phyloP scores from a whole-genome alignment of 2,113 vertebrate genomes.

The Halcyon senegalensis region DNA sequence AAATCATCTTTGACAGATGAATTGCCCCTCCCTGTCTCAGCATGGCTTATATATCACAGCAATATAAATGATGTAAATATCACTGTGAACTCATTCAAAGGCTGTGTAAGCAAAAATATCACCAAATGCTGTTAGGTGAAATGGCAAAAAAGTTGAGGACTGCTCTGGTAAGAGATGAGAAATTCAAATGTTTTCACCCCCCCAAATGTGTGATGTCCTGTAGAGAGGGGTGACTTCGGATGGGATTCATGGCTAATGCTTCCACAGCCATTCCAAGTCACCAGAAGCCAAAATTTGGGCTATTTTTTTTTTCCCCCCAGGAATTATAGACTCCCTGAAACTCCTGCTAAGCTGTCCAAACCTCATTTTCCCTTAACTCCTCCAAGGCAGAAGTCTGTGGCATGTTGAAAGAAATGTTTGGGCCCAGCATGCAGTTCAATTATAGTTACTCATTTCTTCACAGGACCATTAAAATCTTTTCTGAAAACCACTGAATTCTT shows the following conservation, averaged over 20 bases:
- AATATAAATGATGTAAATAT: neutral
- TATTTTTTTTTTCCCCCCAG: neutral
- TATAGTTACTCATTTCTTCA: neutral
- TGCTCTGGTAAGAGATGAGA: neutral
- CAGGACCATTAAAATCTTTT: neutral
- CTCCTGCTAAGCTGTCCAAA: neutral
- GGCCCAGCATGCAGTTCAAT: neutral
- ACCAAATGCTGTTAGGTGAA: neutral
- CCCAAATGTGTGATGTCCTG: rapidly evolving
- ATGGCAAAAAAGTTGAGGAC: neutral
- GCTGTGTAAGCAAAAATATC: neutral
- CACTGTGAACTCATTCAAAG: neutral
- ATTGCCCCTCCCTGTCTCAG: neutral
- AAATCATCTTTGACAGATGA: neutral
- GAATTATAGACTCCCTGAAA: neutral
- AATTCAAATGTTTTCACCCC: neutral
- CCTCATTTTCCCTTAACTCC: neutral
- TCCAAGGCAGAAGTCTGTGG: neutral
- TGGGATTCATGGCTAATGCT: neutral
- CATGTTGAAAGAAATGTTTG: neutral
- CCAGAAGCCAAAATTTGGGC: neutral
- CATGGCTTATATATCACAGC: neutral
- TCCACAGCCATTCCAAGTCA: neutral
- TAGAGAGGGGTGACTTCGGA: neutral
- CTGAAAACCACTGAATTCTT: neutral